phyloP scores from a whole-genome alignment of 2,113 vertebrate species.

The Sula dactylatra region DNA sequence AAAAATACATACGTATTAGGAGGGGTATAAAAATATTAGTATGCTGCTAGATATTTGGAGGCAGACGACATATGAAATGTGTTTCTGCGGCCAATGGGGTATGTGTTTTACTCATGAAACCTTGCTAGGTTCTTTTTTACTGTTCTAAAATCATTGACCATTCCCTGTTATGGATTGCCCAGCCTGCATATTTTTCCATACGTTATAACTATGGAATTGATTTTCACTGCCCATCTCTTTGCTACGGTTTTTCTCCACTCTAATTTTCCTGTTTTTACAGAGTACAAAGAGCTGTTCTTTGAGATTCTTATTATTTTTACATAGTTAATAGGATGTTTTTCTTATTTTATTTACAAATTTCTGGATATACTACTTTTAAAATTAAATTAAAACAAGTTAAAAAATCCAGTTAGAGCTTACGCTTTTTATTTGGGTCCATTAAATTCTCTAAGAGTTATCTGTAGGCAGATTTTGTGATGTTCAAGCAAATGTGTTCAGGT shows the following conservation, averaged over 20 bases:
- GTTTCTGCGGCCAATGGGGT: background rate
- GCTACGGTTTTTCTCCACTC: background rate
- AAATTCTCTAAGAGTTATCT: background rate
- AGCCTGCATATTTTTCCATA: background rate
- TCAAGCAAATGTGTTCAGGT: background rate
- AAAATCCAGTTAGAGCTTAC: background rate
- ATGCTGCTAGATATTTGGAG: background rate
- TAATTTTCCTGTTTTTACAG: background rate
- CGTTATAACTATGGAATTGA: constrained; percentile 30
- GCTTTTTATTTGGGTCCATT: background rate
- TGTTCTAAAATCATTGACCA: background rate
- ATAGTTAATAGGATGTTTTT: background rate
- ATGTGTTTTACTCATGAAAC: background rate
- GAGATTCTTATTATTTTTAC: background rate
- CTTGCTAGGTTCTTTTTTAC: background rate
- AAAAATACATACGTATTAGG: background rate
- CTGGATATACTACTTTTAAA: background rate
- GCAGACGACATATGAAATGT: background rate
- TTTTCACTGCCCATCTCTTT: background rate
- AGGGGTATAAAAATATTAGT: background rate
- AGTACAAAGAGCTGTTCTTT: background rate
- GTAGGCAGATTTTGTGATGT: background rate
- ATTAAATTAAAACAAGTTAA: background rate
- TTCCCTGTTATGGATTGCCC: background rate
- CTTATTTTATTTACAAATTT: background rate